Conservation (phyloP, 2,888 invertebrate species). For the Rhagophthalmus giganteus region DNA sequence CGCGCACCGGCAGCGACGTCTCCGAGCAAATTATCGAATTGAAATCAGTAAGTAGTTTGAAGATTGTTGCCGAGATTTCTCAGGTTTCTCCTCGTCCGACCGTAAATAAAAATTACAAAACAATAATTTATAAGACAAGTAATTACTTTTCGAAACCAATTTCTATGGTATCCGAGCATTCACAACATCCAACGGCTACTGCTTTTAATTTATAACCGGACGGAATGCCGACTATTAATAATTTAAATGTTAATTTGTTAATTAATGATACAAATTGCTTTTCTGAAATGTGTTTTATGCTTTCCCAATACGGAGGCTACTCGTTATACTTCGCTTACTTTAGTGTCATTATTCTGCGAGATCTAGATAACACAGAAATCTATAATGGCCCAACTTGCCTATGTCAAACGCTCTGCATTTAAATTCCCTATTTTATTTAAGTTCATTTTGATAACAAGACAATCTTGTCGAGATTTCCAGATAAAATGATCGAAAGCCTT, state of each 20-base stretch:
- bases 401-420: conserved; percentile 28
- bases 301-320: conserved; percentile 43
- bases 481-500: too few relatives aligned
- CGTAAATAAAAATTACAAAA: conserved; percentile 28
- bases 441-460: too few relatives aligned
- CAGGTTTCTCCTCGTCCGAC: neutral
- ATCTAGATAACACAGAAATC: conserved; percentile 29
- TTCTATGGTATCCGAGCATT: conserved; percentile 18
- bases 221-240: conserved; percentile 55
- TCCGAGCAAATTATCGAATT: too few relatives aligned
- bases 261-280: conserved; percentile 59
- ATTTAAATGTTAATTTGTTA: conserved; percentile 59
- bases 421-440: conserved; percentile 34
- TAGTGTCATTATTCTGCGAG: conserved; percentile 21
- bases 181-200: conserved; percentile 39
- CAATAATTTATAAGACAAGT: conserved; percentile 34
- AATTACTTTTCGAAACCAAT: conserved; percentile 31
- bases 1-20: too few relatives aligned
- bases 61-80: conserved; percentile 3
- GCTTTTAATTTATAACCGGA: conserved; percentile 48
- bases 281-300: conserved; percentile 54
- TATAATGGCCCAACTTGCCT: conserved; percentile 21
- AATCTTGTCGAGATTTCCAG: too few relatives aligned
- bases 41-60: neutral
- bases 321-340: conserved; percentile 24